Evolutionary conservation across 1,140 invertebrate species (phyloP).

Genomic region (Megathymus violae): DNA sequence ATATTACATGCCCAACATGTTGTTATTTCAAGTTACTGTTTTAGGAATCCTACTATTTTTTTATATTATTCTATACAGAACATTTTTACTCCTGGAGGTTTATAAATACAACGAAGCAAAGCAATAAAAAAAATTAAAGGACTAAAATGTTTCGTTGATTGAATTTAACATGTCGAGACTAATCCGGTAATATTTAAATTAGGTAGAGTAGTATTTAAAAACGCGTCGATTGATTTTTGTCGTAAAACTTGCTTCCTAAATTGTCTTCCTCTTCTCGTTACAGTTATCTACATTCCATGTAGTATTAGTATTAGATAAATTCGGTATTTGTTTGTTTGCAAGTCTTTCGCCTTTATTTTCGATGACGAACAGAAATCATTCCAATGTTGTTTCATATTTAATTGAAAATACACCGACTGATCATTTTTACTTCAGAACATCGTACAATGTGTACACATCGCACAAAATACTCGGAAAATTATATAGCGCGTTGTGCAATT

Average conservation of each 20-base stretch:
- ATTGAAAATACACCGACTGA: background rate
- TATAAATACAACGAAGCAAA: too few species aligned
- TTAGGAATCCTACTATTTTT: too few species aligned
- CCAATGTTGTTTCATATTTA: background rate
- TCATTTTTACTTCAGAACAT: background rate
- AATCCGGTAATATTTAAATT: background rate
- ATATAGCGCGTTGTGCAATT: background rate
- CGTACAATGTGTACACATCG: background rate
- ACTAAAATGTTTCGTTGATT: too few species aligned
- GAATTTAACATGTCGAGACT: background rate
- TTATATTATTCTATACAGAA: too few species aligned
- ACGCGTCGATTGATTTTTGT: background rate
- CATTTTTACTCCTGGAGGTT: too few species aligned
- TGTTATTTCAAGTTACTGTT: background rate
- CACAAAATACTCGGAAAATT: slow-evolving; percentile 4
- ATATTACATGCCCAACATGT: too few species aligned
- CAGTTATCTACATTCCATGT: slow-evolving; percentile 33
- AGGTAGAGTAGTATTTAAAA: background rate
- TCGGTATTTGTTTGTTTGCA: background rate
- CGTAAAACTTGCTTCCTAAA: slow-evolving; percentile 13
- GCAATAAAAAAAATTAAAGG: too few species aligned
- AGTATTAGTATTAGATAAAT: slow-evolving; percentile 4
- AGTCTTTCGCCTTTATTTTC: background rate
- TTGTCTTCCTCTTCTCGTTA: slow-evolving; percentile 28
- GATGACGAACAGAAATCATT: background rate